These are phyloP conservation scores for Tipula unca DNA, from an alignment of 2,888 invertebrate species.

Conservation along the genomic window DNA sequence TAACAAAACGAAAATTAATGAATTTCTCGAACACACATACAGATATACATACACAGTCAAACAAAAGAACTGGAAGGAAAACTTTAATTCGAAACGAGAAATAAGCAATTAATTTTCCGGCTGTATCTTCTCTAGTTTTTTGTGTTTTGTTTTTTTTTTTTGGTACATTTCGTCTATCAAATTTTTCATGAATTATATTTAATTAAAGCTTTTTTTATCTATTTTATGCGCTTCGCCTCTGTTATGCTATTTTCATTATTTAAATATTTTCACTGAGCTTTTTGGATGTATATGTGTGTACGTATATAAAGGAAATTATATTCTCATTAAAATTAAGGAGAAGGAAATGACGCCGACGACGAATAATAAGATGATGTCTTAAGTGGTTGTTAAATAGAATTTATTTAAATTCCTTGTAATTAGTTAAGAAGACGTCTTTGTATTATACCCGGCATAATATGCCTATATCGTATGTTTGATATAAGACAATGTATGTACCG, in stretches of 20 bases:
- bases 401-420: background rate
- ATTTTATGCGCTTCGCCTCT: background rate
- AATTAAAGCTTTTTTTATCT: background rate
- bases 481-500: no score
- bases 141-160: background rate
- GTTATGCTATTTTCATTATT: background rate
- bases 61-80: background rate
- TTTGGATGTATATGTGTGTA: background rate
- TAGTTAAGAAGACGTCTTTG: background rate
- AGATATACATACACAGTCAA: background rate
- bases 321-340: background rate
- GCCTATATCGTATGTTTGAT: no score
- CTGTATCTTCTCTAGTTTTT: background rate
- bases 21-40: background rate
- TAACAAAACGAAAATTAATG: background rate
- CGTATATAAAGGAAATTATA: background rate
- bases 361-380: background rate
- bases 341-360: background rate
- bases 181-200: background rate
- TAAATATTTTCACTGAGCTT: background rate
- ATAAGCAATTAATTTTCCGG: background rate
- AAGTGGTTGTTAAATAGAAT: background rate
- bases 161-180: background rate
- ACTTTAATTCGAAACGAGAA: background rate
- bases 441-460: background rate